A percentile compares a stretch with the other conserved stretches of the same genome.
Conservation (phyloP, 2,113 vertebrate species). For the Tor tambroides region DNA sequence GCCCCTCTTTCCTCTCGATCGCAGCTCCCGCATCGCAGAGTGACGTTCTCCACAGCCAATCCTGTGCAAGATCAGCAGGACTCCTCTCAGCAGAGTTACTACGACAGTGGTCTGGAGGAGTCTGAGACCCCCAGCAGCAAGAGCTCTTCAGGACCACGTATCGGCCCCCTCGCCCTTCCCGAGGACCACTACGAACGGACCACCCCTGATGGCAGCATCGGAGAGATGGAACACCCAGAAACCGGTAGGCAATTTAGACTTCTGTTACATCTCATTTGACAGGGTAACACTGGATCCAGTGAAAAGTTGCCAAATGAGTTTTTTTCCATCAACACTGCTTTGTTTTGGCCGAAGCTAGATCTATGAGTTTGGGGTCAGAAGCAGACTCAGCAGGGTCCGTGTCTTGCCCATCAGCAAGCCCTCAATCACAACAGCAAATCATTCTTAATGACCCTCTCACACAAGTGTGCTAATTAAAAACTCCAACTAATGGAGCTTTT, state of each 20-base stretch:
- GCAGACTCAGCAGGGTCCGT: slow-evolving; percentile 64
- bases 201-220: slow-evolving; percentile 98
- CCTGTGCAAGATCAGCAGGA: slow-evolving; percentile 97
- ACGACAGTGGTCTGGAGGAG: slow-evolving; percentile 97
- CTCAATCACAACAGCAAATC: slow-evolving; percentile 70
- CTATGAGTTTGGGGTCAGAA: slow-evolving; percentile 45
- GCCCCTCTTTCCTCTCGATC: slow-evolving; percentile 51
- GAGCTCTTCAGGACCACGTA: slow-evolving; percentile 94
- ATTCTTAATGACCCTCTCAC: slow-evolving; percentile 77
- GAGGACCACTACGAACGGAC: slow-evolving; percentile 98
- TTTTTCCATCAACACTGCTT: not conserved
- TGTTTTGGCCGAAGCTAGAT: slow-evolving; percentile 32
- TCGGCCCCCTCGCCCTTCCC: slow-evolving; percentile 92
- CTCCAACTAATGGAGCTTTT: slow-evolving; percentile 76
- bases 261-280: not conserved
- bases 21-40: slow-evolving; percentile 96
- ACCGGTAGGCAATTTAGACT: slow-evolving; percentile 80
- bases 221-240: slow-evolving; percentile 98
- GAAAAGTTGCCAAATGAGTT: not conserved
- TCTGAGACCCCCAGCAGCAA: slow-evolving; percentile 99
- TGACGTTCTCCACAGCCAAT: slow-evolving; percentile 97
- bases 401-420: slow-evolving; percentile 73
- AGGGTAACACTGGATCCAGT: not conserved
- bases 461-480: slow-evolving; percentile 81
- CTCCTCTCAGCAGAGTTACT: slow-evolving; percentile 97